A percentile compares a stretch with the other conserved stretches of the same genome.
Conservation (phyloP, 2,113 vertebrate genomes). For the Chloebia gouldiae region DNA sequence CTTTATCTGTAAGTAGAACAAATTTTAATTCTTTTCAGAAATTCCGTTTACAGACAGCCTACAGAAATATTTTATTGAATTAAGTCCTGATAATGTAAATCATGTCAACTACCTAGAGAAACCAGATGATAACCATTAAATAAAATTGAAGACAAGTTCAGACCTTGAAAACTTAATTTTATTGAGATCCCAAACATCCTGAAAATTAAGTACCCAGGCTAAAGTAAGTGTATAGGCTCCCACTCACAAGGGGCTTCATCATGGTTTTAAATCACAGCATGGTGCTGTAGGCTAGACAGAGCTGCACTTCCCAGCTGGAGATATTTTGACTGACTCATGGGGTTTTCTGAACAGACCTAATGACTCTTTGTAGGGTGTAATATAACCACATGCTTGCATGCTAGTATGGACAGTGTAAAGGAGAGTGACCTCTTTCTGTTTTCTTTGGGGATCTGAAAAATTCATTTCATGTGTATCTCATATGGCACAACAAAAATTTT, state of each 20-base stretch:
- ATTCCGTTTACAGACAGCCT: not conserved
- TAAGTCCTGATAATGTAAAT: slow-evolving; percentile 23
- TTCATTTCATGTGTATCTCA: not conserved
- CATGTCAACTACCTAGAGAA: slow-evolving; percentile 13
- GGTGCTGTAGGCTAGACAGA: slow-evolving; percentile 40
- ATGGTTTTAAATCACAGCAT: slow-evolving; percentile 44
- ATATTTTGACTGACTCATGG: slow-evolving; percentile 1
- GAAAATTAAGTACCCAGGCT: slow-evolving; percentile 44
- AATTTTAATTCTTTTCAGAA: not conserved
- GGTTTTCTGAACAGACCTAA: slow-evolving; percentile 29
- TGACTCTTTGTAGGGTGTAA: not conserved
- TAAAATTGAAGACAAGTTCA: slow-evolving; percentile 40
- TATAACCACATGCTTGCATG: slow-evolving; percentile 1
- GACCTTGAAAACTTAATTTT: slow-evolving; percentile 52
- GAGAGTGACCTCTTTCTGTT: not conserved
- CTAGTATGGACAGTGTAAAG: not conserved
- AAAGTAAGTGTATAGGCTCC: not conserved
- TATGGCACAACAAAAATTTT: not conserved
- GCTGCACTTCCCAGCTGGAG: slow-evolving; percentile 44
- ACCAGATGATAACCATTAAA: slow-evolving; percentile 56
- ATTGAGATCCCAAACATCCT: slow-evolving; percentile 39
- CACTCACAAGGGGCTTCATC: slow-evolving; percentile 46
- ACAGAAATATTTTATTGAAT: not conserved
- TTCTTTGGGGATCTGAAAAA: not conserved
- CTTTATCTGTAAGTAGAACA: not conserved